Conservation (phyloP, 2,888 invertebrate species). For the Parochlus steinenii region DNA sequence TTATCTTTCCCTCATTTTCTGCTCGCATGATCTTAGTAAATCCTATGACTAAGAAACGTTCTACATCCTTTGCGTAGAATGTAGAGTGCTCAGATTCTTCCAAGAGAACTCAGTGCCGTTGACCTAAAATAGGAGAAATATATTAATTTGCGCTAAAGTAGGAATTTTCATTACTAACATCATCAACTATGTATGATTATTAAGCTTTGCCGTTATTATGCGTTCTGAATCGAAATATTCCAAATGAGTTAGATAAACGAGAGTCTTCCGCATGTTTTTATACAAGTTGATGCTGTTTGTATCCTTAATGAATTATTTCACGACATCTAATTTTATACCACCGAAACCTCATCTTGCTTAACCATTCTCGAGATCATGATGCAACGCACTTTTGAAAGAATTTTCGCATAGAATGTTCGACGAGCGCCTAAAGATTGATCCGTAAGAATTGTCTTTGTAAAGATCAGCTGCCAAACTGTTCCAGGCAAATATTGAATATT, state of each 20-base stretch:
- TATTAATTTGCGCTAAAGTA: not conserved
- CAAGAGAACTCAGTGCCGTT: conserved; percentile 99
- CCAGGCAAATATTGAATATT: conserved; percentile 98
- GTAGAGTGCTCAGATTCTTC: conserved; percentile 99
- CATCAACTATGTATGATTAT: too few relatives aligned
- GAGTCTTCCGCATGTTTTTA: conserved; percentile 96
- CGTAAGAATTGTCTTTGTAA: conserved; percentile 72
- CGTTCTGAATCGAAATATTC: conserved; percentile 95
- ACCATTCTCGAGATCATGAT: conserved; percentile 99
- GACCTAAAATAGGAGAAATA: conserved; percentile 33
- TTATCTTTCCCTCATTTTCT: conserved; percentile 99
- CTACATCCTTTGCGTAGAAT: conserved; percentile 98
- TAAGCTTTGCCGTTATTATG: conserved; percentile 97
- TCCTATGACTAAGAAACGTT: conserved; percentile 97
- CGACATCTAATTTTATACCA: conserved; percentile 99
- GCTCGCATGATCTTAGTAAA: conserved; percentile 90
- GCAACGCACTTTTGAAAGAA: conserved; percentile 74
- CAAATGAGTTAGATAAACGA: conserved; percentile 96
- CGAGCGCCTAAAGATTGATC: conserved; percentile 36
- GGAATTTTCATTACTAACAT: not conserved
- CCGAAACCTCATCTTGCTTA: conserved; percentile 97
- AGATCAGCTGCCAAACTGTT: conserved; percentile 82
- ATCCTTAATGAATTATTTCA: conserved; percentile 99
- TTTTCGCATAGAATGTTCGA: conserved; percentile 59
- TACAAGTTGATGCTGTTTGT: conserved; percentile 98